These are phyloP conservation scores for Lophura nycthemera DNA, from an alignment of 2,113 vertebrate genomes.

Conservation along the genomic window DNA sequence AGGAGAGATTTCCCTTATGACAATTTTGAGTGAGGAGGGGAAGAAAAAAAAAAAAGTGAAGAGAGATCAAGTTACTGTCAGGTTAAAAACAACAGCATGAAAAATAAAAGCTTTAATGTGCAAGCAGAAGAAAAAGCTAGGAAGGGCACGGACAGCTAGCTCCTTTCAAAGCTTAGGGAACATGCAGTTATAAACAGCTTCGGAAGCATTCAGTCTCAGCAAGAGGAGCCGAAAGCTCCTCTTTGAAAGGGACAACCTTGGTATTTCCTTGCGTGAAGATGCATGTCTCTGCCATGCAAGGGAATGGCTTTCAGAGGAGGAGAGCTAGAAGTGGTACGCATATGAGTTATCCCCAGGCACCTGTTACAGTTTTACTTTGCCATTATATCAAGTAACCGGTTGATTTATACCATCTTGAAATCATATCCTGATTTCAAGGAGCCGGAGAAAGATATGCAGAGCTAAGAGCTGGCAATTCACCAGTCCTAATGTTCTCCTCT, in stretches of 20 bases:
- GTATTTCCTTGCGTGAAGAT: constrained; percentile 14
- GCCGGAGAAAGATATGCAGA: neutral
- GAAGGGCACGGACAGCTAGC: neutral
- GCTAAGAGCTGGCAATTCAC: constrained; percentile 14
- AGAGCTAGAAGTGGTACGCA: neutral
- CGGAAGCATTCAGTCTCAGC: neutral
- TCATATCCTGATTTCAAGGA: constrained; percentile 37
- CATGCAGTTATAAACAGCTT: neutral
- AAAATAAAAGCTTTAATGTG: constrained; percentile 12
- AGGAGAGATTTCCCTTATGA: constrained; percentile 14
- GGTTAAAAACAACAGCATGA: constrained; percentile 30
- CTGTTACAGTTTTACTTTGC: neutral
- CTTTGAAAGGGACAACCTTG: constrained; percentile 20
- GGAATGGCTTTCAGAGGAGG: neutral
- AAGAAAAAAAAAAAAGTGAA: neutral
- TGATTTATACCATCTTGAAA: constrained; percentile 61
- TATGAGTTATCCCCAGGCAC: neutral
- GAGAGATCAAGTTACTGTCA: constrained; percentile 27
- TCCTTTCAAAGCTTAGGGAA: constrained; percentile 35
- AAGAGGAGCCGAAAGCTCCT: constrained; percentile 21
- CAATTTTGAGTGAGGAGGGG: neutral
- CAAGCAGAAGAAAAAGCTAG: constrained; percentile 4
- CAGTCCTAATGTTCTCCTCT: neutral
- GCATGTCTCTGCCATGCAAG: neutral
- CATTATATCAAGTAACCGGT: constrained; percentile 6